Evolutionary conservation across 2,797 vertebrate genomes (phyloP), one percentile per base, ranked within the genome.

Genomic region (Sebastes ruberrimus): DNA sequence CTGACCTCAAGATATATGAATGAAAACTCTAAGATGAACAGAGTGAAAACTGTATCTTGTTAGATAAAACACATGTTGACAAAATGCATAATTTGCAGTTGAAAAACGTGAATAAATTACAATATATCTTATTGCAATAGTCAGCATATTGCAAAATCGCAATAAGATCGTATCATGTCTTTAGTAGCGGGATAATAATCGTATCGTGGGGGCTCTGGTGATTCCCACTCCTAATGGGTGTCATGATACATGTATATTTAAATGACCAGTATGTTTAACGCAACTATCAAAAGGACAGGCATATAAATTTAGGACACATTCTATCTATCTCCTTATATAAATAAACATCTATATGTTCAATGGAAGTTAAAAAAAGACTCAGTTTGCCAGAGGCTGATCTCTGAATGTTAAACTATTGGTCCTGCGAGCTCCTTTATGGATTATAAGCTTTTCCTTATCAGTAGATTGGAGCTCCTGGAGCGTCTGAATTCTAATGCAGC

Each of bases 391-490:
- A 61, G 91, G 88, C 86, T 89, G 89, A 84, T 92, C 87, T 74
- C 83, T 88, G 82, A 90, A 84, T 83, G 72, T 85, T 93, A 92
- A 94, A 89, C 85, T 85, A 82, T 82, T 86, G 81, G 88, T 81
- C 88, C 89, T 83, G 83, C 33, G 18, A 94, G 90, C 92, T 86
- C 57, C 83, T 91, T 93, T 86, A 94, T 94, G 90, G 93, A 95
- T 95, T 94, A 94, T 94, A 89, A 93, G 91, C 90, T 94, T 93
- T 90, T 77, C 88, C 76, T 94, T 95, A 94, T 96, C 94, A 88
- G 91, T 93, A 93, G 91, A 94, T 90, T 89, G 85, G 76, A 92
- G 89, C 87, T 93, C 92, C 91, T 88, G 86, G 74, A 94, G 92
- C 89, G 2, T 89, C 79, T 89, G 82, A 87, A 90, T 92, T 93